Evolutionary conservation across 2,888 invertebrate genomes (phyloP).

Genomic region (Drosophila stalkeri): DNA sequence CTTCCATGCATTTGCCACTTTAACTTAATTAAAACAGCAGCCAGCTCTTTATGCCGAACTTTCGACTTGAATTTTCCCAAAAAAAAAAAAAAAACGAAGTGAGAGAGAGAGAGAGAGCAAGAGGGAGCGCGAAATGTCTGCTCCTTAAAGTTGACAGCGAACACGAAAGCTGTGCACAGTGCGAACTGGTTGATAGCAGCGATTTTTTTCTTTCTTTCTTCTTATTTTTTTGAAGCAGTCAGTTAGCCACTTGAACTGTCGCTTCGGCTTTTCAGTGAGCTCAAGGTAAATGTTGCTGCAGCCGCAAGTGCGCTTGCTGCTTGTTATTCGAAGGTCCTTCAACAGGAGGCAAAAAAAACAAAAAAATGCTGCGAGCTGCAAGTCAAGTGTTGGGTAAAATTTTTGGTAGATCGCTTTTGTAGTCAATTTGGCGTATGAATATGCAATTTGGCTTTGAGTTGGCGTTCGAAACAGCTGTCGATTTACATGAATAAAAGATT

Average conservation of each 20-base stretch:
- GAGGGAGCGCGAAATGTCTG: not conserved
- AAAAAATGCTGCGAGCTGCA: slow-evolving; percentile 21
- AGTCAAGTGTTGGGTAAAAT: slow-evolving; percentile 28
- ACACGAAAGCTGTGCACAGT: not conserved
- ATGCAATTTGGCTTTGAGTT: slow-evolving; percentile 51
- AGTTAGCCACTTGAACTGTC: slow-evolving; percentile 41
- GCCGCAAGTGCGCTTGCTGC: slow-evolving; percentile 17
- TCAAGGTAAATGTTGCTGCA: slow-evolving; percentile 40
- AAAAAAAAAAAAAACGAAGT: not conserved
- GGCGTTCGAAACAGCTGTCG: slow-evolving; percentile 16
- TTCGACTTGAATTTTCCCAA: slow-evolving; percentile 8
- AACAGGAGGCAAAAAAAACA: not conserved
- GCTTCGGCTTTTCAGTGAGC: slow-evolving; percentile 23
- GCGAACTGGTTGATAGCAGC: slow-evolving; percentile 7
- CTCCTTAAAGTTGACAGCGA: slow-evolving; percentile 10
- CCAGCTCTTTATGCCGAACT: slow-evolving; percentile 11
- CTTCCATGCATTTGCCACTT: slow-evolving; percentile 31
- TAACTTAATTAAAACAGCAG: slow-evolving; percentile 64
- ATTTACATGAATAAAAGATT: slow-evolving; percentile 27
- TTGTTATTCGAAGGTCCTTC: slow-evolving; percentile 31
- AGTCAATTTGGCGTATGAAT: slow-evolving; percentile 60
- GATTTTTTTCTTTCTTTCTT: not conserved
- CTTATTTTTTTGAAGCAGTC: slow-evolving; percentile 3
- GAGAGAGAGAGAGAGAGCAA: not conserved
- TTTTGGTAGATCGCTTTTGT: slow-evolving; percentile 39